Evolutionary conservation across 2,797 vertebrate genomes (phyloP).

Genomic region (Semaprochilodus insignis): DNA sequence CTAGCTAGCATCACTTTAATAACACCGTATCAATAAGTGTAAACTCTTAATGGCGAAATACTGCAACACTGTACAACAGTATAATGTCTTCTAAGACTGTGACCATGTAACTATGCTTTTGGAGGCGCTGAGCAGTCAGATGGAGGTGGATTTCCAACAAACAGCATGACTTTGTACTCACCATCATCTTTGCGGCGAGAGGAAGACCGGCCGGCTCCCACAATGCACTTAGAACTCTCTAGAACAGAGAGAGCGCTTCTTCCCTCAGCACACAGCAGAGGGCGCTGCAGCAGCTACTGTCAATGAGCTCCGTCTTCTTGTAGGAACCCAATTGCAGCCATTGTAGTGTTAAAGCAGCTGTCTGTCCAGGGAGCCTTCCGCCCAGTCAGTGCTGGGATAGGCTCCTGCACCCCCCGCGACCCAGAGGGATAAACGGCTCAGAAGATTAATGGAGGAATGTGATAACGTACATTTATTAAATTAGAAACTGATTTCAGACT

Average conservation of each 20-base stretch:
- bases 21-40: background rate
- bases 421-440: no score
- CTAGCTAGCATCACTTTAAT: slow-evolving; percentile 43
- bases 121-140: background rate
- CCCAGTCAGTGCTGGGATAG: no score
- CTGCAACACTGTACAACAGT: rapidly evolving
- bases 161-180: slow-evolving; percentile 65
- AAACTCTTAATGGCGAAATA: slow-evolving; percentile 6
- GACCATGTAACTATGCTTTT: rapidly evolving
- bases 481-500: no score
- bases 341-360: no score
- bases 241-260: slow-evolving; percentile 43
- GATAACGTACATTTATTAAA: no score
- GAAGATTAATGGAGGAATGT: no score
- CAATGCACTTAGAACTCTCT: slow-evolving; percentile 63
- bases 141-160: slow-evolving; percentile 41
- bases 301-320: no score
- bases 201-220: slow-evolving; percentile 56
- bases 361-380: no score
- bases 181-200: slow-evolving; percentile 80
- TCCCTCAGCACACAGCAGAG: background rate
- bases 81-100: background rate
- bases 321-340: background rate
- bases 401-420: no score
- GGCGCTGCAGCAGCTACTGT: background rate